Percentiles rank a stretch among this genome's conserved stretches.
These are phyloP conservation scores for Lerista edwardsae DNA, from an alignment of 2,797 vertebrate species.

Conservation along the genomic window DNA sequence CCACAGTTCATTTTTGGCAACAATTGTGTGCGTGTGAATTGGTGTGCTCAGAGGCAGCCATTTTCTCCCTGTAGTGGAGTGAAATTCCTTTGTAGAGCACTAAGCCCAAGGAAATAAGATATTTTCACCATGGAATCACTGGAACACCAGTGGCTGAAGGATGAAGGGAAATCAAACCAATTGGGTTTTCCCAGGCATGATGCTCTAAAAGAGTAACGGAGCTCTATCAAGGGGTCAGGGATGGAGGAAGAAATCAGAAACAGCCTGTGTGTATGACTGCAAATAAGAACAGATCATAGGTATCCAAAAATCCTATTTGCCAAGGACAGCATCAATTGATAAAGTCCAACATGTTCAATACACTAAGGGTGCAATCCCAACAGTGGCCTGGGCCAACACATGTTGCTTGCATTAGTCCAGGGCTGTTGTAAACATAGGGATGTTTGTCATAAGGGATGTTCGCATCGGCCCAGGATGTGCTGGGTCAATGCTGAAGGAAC, in stretches of 20 bases:
- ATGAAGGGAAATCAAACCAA: background rate
- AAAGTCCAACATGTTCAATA: background rate
- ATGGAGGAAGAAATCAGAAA: background rate
- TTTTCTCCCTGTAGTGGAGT: background rate
- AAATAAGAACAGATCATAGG: background rate
- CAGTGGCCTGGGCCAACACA: too few species aligned
- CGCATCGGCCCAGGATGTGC: too few species aligned
- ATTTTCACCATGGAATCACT: background rate
- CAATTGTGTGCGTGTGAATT: background rate
- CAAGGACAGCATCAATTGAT: background rate
- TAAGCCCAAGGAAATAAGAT: background rate
- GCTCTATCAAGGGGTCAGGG: background rate
- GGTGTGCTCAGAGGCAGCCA: background rate
- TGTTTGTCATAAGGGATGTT: too few species aligned
- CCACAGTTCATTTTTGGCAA: background rate
- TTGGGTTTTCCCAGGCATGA: background rate
- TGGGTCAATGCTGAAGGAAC: too few species aligned
- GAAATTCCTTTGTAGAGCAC: background rate
- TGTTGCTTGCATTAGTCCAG: too few species aligned
- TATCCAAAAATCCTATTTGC: background rate
- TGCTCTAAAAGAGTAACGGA: background rate
- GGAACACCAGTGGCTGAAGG: background rate
- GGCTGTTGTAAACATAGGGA: too few species aligned
- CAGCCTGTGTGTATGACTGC: background rate
- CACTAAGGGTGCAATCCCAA: too few species aligned